Evolutionary conservation across 2,113 vertebrate species (phyloP), one percentile per base, ranked within the genome.

Genomic region (Colossoma macropomum): DNA sequence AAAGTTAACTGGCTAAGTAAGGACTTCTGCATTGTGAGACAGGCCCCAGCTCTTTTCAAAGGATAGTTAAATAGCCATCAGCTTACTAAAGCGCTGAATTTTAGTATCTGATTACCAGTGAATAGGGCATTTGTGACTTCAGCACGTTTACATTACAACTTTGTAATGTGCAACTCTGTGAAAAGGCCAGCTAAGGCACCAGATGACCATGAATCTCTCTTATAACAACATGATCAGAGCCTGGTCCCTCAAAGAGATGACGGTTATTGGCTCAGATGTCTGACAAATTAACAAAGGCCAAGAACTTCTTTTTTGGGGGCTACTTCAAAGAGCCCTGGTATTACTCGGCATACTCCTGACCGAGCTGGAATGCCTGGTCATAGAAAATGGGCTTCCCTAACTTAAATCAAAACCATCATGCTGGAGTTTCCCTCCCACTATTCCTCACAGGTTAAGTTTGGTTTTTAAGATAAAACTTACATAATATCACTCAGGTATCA

Each of bases 221-320:
- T 56, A 80, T 86, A 88, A 82, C 70, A 81, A 79, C 76, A 56
- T 25, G 50, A 63, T 87, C 88, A 79, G 74, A 83, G 62, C 21
- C 62, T 70, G 17, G 62, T 73, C 78, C 74, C 66, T 85, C 86
- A 87, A 56, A 83, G 81, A 84, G n/a, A 52, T 76, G 48, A 77
- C 27, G 60, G 73, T 85, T 80, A 91, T 85, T 87, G 88, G 74
- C 59, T 75, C 19, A 54, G 84, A 89, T 85, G 66, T 81, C 27
- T 86, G 82, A 85, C 59, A 72, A 81, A 87, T 66, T 41, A 71
- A 82, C 82, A 81, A 88, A 84, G 62, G 41, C 76, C 76, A 32
- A 48, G 41, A 63, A n/a, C 78, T 81, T 86, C 83, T 59, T 85
- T 56, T 23, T 56, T 72, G 87, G 81, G 81, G 84, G 75, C 59